Conservation (phyloP, 2,113 vertebrate genomes). For the Rhynchomys soricoides region DNA sequence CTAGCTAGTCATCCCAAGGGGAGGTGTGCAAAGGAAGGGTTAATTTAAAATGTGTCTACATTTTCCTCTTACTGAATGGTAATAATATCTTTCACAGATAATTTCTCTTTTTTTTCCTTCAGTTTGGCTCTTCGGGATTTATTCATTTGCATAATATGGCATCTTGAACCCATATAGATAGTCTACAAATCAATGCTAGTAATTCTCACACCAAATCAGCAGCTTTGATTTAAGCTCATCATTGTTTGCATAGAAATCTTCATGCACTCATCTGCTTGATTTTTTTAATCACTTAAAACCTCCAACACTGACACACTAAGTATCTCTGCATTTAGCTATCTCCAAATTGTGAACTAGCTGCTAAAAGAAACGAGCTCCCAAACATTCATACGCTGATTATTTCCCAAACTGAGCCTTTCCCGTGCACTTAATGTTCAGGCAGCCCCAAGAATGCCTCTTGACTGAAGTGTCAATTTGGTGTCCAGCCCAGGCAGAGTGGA, state of each 20-base stretch:
- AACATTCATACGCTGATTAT: constrained; percentile 74
- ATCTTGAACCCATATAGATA: constrained; percentile 77
- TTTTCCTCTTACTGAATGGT: constrained; percentile 69
- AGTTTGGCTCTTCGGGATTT: constrained; percentile 75
- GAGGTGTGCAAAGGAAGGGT: constrained; percentile 14
- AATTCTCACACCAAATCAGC: constrained; percentile 79
- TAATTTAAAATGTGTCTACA: constrained; percentile 59
- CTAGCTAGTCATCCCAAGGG: background rate
- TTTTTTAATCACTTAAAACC: constrained; percentile 82
- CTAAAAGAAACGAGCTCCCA: constrained; percentile 79
- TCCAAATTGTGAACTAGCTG: constrained; percentile 82
- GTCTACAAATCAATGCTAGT: constrained; percentile 82
- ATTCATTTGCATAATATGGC: constrained; percentile 82
- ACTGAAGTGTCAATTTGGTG: constrained; percentile 74
- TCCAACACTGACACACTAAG: constrained; percentile 77
- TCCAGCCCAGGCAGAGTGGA: constrained; percentile 74
- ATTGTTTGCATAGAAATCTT: constrained; percentile 83
- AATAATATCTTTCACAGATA: constrained; percentile 71
- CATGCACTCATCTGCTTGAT: constrained; percentile 80
- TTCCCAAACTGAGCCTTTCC: constrained; percentile 74
- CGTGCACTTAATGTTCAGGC: constrained; percentile 67
- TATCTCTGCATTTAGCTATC: constrained; percentile 79
- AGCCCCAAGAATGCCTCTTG: constrained; percentile 72
- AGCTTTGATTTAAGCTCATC: constrained; percentile 83
- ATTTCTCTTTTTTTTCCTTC: constrained; percentile 65